Base-by-base conservation (phyloP, 2,797 vertebrate genomes). In the Bovichtus diacanthus region DNA sequence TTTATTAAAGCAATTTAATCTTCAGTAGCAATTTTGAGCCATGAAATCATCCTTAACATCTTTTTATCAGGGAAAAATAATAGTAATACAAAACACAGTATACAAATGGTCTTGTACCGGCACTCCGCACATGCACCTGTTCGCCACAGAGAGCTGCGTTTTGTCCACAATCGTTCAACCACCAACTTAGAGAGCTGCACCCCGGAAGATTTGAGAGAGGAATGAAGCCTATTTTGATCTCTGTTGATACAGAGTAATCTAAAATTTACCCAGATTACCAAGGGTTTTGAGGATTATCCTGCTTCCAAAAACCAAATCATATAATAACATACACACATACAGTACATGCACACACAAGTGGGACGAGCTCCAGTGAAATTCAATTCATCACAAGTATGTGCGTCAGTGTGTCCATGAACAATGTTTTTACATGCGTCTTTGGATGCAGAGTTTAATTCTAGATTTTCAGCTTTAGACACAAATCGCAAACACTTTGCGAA, bases 231-330 rank as follows among this genome's bases (percentile, higher is more conserved):
- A 76, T 90, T 88, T 80, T 82, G 84, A 88, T 90, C 75, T 87
- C 58, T 89, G 81, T 81, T 91, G 81, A 90, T 84, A 80, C 74
- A 73, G 43, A 85, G 56, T 85, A 70, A 88, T 88, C 82, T 80
- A 75, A 90, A 90, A 88, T 92, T 62, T 88, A 79, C 73, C 70
- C 81, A 87, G 88, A 92, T 93, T 90, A 90, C 78, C 50, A 69
- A 66, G 55, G 81, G 76, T 87, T 90, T 85, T 6, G 62, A 6
- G 76, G 88, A 91, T 92, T 85, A 92, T 89, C 90, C 80, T 66
- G 55, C 61, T 80, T 85, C 76, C 73, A 66, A 71, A 82, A 80
- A 71, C 80, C 73, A 89, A 90, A 88, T 91, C 88, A 82, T 81
- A 50, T 79, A 85, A 82, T 87, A 86, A 78, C 63, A 73, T 56